Percentiles rank a stretch among this genome's conserved stretches.
Evolutionary conservation across 2,888 invertebrate species (phyloP).

Genomic region (Clepsis dumicolana): DNA sequence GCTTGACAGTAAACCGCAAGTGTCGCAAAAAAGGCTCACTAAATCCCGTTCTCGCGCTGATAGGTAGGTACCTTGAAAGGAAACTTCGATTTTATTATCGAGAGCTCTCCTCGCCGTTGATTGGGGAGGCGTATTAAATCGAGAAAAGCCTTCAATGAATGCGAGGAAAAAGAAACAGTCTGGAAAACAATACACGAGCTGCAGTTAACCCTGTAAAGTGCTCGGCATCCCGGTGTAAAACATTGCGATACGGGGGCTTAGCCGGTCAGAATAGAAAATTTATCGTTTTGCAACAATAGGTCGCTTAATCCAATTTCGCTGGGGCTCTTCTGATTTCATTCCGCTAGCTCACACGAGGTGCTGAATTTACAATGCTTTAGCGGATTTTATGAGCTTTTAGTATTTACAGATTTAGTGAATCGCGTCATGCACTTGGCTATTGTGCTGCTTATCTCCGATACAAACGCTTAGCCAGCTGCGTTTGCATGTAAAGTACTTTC

Average conservation of each 20-base stretch:
- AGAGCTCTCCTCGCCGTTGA: constrained; percentile 20
- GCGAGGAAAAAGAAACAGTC: constrained; percentile 43
- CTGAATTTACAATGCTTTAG: constrained; percentile 50
- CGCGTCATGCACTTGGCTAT: constrained; percentile 4
- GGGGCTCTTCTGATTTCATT: constrained; percentile 69
- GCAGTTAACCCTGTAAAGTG: constrained; percentile 47
- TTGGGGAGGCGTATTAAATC: constrained; percentile 32
- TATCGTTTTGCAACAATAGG: constrained; percentile 75
- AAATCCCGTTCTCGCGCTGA: constrained; percentile 21
- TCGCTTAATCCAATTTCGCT: constrained; percentile 69
- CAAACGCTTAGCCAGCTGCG: not conserved
- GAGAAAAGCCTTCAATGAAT: constrained; percentile 42
- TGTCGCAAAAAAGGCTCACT: constrained; percentile 11
- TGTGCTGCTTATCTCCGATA: not conserved
- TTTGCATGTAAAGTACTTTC: not conserved
- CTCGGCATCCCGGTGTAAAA: constrained; percentile 54
- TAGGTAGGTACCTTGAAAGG: constrained; percentile 26
- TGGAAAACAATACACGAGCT: constrained; percentile 48
- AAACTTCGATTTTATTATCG: constrained; percentile 36
- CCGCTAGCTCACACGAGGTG: constrained; percentile 56
- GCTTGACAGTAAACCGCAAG: constrained; percentile 25
- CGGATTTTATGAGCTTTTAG: constrained; percentile 37
- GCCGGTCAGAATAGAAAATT: constrained; percentile 71
- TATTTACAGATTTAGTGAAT: constrained; percentile 27
- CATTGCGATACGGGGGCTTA: constrained; percentile 66